phyloP scores from a whole-genome alignment of 2,797 vertebrate species.

The Lutra lutra region DNA sequence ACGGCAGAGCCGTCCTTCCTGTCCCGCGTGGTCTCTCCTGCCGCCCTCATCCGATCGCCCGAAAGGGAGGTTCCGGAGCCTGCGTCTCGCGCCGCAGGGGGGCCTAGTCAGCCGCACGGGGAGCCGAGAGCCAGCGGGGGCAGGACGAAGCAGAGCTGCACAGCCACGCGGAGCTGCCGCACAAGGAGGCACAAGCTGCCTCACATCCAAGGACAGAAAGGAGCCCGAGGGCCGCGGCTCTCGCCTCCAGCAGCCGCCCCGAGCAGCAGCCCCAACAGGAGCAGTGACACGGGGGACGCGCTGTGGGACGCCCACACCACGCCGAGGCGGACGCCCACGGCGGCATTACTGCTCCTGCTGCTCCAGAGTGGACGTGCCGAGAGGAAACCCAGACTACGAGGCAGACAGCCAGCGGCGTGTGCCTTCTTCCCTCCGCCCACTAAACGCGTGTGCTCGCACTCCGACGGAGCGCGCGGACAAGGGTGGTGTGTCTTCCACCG shows the following conservation, averaged over 20 bases:
- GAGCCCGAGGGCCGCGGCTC: neutral
- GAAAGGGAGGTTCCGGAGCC: neutral
- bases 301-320: fast-evolving
- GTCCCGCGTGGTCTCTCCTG: neutral
- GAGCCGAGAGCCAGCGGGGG: neutral
- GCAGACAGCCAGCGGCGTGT: fast-evolving
- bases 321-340: fast-evolving
- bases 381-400: fast-evolving
- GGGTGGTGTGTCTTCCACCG: fast-evolving
- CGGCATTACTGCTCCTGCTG: too few relatives aligned
- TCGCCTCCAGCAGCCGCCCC: neutral
- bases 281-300: neutral
- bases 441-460: fast-evolving
- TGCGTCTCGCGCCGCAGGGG: neutral
- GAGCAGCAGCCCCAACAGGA: neutral
- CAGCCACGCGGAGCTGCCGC: neutral
- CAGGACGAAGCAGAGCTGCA: neutral
- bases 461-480: fast-evolving
- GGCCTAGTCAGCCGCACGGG: fast-evolving
- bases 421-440: neutral
- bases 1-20: too few relatives aligned
- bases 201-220: neutral
- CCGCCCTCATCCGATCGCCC: neutral
- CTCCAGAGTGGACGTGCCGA: fast-evolving
- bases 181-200: too few relatives aligned